A percentile compares a stretch with the other conserved stretches of the same genome.
phyloP scores from a whole-genome alignment of 1,140 invertebrate genomes.

The Eubasilissa regina region DNA sequence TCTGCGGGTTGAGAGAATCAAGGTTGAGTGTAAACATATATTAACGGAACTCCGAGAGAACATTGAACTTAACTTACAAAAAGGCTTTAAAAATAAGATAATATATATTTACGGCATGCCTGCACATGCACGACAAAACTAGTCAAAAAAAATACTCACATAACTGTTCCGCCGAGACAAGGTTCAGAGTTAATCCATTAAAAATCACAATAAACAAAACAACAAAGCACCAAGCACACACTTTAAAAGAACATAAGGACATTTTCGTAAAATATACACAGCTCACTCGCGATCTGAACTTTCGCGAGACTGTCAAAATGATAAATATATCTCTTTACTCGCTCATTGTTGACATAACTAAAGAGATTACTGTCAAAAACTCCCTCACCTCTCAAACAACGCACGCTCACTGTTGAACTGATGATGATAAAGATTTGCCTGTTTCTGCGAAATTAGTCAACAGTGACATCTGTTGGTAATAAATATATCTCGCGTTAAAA shows the following conservation, averaged over 20 bases:
- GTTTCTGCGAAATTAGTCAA: background rate
- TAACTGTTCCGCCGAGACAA: slow-evolving; percentile 21
- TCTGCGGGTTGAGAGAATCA: background rate
- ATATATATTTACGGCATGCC: background rate
- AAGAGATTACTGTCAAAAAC: slow-evolving; percentile 31
- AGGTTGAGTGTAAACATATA: slow-evolving; percentile 21
- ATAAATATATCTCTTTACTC: slow-evolving; percentile 27
- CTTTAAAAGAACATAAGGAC: slow-evolving; percentile 17
- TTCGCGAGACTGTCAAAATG: slow-evolving; percentile 38
- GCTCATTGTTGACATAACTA: slow-evolving; percentile 44
- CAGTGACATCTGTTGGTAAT: slow-evolving; percentile 4
- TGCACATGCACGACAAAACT: slow-evolving; percentile 1
- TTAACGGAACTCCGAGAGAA: slow-evolving; percentile 28
- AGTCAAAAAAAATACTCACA: slow-evolving; percentile 35
- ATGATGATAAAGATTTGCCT: slow-evolving; percentile 9
- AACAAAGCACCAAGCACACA: slow-evolving; percentile 15
- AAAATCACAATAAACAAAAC: slow-evolving; percentile 32
- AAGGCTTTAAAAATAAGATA: background rate
- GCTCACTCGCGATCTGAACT: slow-evolving; percentile 29
- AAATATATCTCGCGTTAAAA: background rate
- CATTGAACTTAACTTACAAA: slow-evolving; percentile 22
- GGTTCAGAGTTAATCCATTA: slow-evolving; percentile 29
- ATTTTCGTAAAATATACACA: slow-evolving; percentile 27
- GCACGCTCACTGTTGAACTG: slow-evolving; percentile 19
- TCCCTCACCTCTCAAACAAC: slow-evolving; percentile 5